phyloP scores from a whole-genome alignment of 2,888 invertebrate species.

The Drosophila basisetae region DNA sequence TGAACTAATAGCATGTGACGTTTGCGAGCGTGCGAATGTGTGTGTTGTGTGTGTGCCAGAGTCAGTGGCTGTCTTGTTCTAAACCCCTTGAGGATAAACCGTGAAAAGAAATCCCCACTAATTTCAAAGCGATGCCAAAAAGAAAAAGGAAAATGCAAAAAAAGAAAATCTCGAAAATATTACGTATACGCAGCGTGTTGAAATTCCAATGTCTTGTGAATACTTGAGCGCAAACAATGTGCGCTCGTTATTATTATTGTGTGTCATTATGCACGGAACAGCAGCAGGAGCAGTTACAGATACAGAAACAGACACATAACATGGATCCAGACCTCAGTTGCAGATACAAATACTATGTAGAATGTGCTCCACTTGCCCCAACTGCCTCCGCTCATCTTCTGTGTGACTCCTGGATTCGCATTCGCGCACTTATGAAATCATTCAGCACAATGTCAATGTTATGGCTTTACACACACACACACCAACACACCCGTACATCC shows the following conservation, averaged over 20 bases:
- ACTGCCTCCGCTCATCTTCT: not conserved
- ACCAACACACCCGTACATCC: not conserved
- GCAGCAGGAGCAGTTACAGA: conserved; percentile 45
- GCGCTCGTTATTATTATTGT: conserved; percentile 72
- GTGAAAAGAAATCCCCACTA: conserved; percentile 76
- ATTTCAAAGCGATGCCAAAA: conserved; percentile 53
- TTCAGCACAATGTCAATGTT: conserved; percentile 76
- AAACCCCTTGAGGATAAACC: conserved; percentile 57
- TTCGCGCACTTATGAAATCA: conserved; percentile 75
- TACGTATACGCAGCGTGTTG: conserved; percentile 79
- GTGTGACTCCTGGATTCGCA: conserved; percentile 27
- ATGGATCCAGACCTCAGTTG: conserved; percentile 16
- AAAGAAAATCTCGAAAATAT: conserved; percentile 42
- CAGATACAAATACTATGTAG: conserved; percentile 17
- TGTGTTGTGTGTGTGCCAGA: conserved; percentile 21
- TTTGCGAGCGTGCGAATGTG: conserved; percentile 20
- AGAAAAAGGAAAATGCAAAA: conserved; percentile 2
- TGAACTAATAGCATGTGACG: conserved; percentile 81
- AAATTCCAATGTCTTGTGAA: conserved; percentile 62
- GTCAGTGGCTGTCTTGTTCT: conserved; percentile 51
- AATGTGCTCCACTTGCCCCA: conserved; percentile 1
- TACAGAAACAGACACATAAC: conserved; percentile 23
- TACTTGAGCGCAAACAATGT: conserved; percentile 73
- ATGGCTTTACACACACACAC: conserved; percentile 57
- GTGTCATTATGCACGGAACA: conserved; percentile 78